Evolutionary conservation across 2,888 invertebrate genomes (phyloP).

Genomic region (Xylota segnis): DNA sequence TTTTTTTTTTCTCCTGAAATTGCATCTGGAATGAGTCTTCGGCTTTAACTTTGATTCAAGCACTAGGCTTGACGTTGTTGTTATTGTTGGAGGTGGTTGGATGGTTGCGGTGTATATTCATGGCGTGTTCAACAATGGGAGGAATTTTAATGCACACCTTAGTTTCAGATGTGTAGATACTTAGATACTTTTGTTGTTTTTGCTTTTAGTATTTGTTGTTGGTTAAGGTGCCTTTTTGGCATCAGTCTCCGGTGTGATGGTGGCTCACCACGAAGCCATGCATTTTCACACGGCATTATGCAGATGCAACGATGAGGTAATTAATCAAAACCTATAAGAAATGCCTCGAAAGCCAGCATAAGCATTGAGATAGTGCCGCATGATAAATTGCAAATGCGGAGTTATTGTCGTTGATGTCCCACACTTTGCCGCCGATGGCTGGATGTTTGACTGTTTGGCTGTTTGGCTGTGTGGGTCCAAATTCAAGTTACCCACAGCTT

Average conservation of each 20-base stretch:
- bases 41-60: constrained; percentile 23
- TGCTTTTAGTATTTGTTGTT: constrained; percentile 8
- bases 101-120: constrained; percentile 28
- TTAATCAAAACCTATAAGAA: constrained; percentile 72
- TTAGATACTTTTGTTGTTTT: constrained; percentile 28
- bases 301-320: constrained; percentile 70
- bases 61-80: constrained; percentile 29
- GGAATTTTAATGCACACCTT: constrained; percentile 75
- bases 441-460: neutral
- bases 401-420: constrained; percentile 43
- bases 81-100: neutral
- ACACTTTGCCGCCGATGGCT: constrained; percentile 22
- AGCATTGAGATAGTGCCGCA: constrained; percentile 56
- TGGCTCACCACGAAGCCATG: constrained; percentile 39
- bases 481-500: constrained; percentile 11
- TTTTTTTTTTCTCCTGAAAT: constrained; percentile 28
- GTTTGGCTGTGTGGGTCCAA: constrained; percentile 1
- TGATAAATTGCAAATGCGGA: constrained; percentile 56
- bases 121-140: constrained; percentile 67
- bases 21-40: constrained; percentile 52
- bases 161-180: constrained; percentile 59
- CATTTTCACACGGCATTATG: constrained; percentile 75
- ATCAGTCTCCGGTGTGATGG: constrained; percentile 8
- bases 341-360: constrained; percentile 58
- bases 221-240: constrained; percentile 41